Evolutionary conservation across 2,113 vertebrate species (phyloP).

Genomic region (Ondatra zibethicus): DNA sequence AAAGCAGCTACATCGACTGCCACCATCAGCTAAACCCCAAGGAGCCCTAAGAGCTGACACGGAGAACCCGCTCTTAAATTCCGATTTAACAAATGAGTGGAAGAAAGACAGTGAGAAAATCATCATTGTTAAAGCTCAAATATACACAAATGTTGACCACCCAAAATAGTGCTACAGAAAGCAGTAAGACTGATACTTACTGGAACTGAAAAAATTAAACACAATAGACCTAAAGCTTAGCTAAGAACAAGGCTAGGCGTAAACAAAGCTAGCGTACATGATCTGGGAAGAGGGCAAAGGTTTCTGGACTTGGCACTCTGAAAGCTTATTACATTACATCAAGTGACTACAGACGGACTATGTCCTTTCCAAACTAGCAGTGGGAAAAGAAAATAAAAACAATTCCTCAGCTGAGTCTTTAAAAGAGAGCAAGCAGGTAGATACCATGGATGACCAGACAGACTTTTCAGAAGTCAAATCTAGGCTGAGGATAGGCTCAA

Average conservation of each 20-base stretch:
- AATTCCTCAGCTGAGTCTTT: background rate
- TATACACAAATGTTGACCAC: background rate
- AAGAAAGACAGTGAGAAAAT: background rate
- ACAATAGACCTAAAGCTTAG: background rate
- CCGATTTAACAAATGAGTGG: background rate
- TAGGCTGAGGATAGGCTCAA: no score
- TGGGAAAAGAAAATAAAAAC: background rate
- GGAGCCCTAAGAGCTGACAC: background rate
- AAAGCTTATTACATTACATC: background rate
- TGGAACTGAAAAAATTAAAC: background rate
- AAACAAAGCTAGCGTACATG: background rate
- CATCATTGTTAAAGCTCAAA: background rate
- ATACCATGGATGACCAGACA: no score
- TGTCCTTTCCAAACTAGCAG: background rate
- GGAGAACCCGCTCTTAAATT: background rate
- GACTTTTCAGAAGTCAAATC: background rate
- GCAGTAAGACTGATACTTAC: background rate
- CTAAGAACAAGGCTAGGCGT: background rate
- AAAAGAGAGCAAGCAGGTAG: background rate
- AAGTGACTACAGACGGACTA: background rate
- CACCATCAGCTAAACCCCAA: background rate
- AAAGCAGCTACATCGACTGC: background rate
- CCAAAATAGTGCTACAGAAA: background rate
- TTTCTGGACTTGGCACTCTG: background rate
- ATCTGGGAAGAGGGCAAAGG: background rate